phyloP scores from a whole-genome alignment of 1,140 invertebrate genomes.

The Drosophila athabasca region DNA sequence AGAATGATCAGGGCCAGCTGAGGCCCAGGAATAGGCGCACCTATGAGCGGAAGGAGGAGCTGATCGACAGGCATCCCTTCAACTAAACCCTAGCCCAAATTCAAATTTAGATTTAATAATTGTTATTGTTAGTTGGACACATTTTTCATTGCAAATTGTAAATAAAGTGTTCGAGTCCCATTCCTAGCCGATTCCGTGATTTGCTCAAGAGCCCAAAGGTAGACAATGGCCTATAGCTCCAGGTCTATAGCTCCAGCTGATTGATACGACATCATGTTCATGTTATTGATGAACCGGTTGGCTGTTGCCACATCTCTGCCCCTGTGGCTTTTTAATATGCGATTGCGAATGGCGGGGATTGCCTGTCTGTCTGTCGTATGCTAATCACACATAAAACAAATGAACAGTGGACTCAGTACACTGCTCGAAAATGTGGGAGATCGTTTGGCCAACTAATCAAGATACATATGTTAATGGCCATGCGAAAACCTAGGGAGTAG shows the following conservation, averaged over 20 bases:
- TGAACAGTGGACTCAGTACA: constrained; percentile 5
- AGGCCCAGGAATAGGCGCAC: constrained; percentile 55
- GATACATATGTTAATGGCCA: constrained; percentile 5
- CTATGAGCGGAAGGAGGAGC: constrained; percentile 41
- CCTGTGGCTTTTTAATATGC: constrained; percentile 9
- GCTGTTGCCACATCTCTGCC: constrained; percentile 14
- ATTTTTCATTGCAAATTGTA: constrained; percentile 11
- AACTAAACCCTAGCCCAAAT: constrained; percentile 30
- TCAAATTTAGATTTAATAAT: constrained; percentile 47
- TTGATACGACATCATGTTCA: constrained; percentile 15
- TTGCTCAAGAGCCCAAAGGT: constrained; percentile 35
- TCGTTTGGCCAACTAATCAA: not conserved
- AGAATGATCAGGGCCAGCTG: constrained; percentile 48
- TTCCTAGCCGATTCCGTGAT: constrained; percentile 1
- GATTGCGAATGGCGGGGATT: constrained; percentile 14
- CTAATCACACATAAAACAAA: constrained; percentile 26
- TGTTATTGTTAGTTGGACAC: constrained; percentile 19
- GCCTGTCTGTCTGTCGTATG: constrained; percentile 13
- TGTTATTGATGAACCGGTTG: constrained; percentile 23
- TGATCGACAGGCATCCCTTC: constrained; percentile 55
- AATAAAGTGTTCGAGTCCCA: not conserved
- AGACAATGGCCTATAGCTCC: not conserved
- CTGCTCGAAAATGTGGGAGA: constrained; percentile 12
- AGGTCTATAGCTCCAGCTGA: not conserved
- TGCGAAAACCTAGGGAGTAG: constrained; percentile 3